A percentile compares a stretch with the other conserved stretches of the same genome.
These are phyloP conservation scores for Eupristina koningsbergeri DNA, from an alignment of 1,140 invertebrate genomes.

Conservation along the genomic window DNA sequence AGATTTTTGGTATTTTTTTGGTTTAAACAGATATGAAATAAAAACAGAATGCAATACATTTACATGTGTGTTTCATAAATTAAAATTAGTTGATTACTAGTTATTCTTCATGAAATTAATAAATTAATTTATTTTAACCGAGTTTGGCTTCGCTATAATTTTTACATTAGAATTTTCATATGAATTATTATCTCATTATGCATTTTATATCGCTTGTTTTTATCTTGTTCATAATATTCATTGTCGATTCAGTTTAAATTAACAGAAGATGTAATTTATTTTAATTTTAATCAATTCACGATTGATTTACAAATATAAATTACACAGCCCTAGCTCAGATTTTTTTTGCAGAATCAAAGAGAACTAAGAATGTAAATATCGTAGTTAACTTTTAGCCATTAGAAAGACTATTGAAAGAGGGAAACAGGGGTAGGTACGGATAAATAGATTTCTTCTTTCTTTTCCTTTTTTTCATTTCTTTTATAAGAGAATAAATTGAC, in stretches of 20 bases:
- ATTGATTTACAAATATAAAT: constrained; percentile 36
- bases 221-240: constrained; percentile 42
- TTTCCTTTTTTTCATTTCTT: constrained; percentile 42
- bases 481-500: constrained; percentile 64
- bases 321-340: constrained; percentile 49
- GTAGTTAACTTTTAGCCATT: constrained; percentile 51
- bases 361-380: constrained; percentile 34
- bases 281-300: constrained; percentile 13
- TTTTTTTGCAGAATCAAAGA: constrained; percentile 32
- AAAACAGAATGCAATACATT: too few relatives aligned
- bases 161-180: background rate
- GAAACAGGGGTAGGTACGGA: background rate
- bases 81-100: too few relatives aligned
- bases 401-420: constrained; percentile 41
- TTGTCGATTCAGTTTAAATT: background rate
- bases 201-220: background rate
- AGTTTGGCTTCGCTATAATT: too few relatives aligned
- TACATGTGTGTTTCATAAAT: too few relatives aligned
- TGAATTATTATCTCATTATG: background rate
- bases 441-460: constrained; percentile 32
- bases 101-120: too few relatives aligned
- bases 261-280: constrained; percentile 6
- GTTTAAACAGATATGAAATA: too few relatives aligned
- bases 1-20: too few relatives aligned
- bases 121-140: too few relatives aligned